Evolutionary conservation across 2,113 vertebrate genomes (phyloP).

Genomic region (Myotis lucifugus): DNA sequence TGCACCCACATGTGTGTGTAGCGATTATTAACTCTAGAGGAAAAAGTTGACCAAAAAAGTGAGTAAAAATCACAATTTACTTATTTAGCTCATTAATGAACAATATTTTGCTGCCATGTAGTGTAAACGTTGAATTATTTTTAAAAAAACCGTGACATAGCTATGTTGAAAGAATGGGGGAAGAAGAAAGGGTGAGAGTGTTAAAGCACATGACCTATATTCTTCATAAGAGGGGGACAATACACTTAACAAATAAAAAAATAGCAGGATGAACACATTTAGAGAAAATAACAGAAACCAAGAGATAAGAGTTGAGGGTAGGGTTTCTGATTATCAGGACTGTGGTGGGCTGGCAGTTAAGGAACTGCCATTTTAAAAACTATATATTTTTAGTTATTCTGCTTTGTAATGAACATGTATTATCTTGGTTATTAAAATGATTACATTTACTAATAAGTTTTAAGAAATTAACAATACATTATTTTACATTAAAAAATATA

Average conservation of each 20-base stretch:
- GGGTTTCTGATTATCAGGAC: neutral
- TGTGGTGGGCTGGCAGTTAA: neutral
- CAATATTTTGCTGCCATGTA: neutral
- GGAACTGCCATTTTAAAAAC: neutral
- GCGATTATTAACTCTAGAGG: neutral
- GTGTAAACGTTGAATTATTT: neutral
- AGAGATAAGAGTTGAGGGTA: neutral
- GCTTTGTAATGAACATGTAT: neutral
- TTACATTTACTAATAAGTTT: neutral
- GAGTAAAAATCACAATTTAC: neutral
- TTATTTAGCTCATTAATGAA: neutral
- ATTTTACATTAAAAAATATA: slow-evolving; percentile 1
- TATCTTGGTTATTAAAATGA: slow-evolving; percentile 17
- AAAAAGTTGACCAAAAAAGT: neutral
- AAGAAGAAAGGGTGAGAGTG: neutral
- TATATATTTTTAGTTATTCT: neutral
- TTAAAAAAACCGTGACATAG: neutral
- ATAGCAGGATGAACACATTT: neutral
- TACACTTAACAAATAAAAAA: neutral
- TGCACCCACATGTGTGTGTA: neutral
- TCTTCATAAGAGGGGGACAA: neutral
- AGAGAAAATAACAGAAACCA: neutral
- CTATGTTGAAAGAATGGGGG: neutral
- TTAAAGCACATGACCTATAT: neutral
- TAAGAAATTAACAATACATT: neutral